Conservation (phyloP, 2,888 invertebrate species). For the Drosophila borborema region DNA sequence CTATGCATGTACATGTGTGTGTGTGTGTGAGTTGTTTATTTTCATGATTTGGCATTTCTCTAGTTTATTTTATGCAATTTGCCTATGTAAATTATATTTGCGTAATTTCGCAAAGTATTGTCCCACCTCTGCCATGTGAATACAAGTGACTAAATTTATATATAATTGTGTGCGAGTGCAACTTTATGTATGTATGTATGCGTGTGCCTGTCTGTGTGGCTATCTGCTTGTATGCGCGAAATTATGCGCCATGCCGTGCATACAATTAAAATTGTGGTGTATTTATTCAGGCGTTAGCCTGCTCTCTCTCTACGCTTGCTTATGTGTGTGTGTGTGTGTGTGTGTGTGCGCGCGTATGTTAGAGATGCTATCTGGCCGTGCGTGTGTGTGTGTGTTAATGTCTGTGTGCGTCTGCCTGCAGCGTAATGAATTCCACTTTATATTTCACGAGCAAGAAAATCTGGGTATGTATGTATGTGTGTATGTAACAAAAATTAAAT, state of each 20-base stretch:
- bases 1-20: background rate
- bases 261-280: constrained; percentile 52
- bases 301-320: constrained; percentile 6
- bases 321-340: constrained; percentile 1
- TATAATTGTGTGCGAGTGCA: constrained; percentile 5
- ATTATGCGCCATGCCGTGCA: constrained; percentile 55
- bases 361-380: constrained; percentile 4
- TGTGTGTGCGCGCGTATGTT: constrained; percentile 1
- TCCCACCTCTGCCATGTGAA: constrained; percentile 38
- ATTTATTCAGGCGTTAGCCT: constrained; percentile 56
- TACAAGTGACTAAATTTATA: constrained; percentile 29
- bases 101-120: constrained; percentile 50
- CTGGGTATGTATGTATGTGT: background rate
- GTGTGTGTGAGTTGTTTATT: background rate
- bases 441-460: constrained; percentile 13
- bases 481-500: background rate
- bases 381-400: constrained; percentile 1
- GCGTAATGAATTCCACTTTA: constrained; percentile 47
- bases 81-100: constrained; percentile 59
- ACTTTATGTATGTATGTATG: background rate
- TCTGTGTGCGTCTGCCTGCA: constrained; percentile 6
- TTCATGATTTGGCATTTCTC: constrained; percentile 28
- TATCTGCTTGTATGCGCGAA: constrained; percentile 26
- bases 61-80: constrained; percentile 54
- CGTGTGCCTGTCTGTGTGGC: constrained; percentile 13